phyloP scores from a whole-genome alignment of 2,797 vertebrate species.

The Yasuhikotakia modesta region DNA sequence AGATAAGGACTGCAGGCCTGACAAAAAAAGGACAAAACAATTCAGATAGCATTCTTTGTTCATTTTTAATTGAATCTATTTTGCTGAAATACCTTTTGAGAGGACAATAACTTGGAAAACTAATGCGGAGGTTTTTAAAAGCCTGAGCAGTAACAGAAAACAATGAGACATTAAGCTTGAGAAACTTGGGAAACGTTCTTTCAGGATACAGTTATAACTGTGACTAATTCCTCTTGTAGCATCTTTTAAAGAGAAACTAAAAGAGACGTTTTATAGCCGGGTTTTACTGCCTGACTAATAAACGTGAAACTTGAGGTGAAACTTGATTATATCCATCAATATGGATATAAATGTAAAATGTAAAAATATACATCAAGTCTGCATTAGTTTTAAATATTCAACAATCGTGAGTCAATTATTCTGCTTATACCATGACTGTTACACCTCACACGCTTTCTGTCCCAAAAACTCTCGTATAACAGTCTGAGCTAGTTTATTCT shows the following conservation, averaged over 20 bases:
- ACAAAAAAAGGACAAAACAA: constrained; percentile 65
- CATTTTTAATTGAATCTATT: constrained; percentile 61
- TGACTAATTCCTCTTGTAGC: constrained; percentile 21
- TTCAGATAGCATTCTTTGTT: constrained; percentile 60
- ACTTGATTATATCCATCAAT: constrained; percentile 80
- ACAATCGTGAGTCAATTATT: not conserved
- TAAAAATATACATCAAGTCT: not conserved
- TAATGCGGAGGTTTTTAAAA: constrained; percentile 61
- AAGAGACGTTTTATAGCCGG: constrained; percentile 69
- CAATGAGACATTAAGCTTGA: constrained; percentile 45
- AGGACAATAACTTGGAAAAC: constrained; percentile 61
- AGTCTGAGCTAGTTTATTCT: no score
- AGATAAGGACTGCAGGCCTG: constrained; percentile 53
- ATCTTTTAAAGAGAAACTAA: constrained; percentile 58
- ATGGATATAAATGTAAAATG: no score
- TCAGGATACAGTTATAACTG: constrained; percentile 49
- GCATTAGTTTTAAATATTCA: not conserved
- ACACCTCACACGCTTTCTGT: not conserved
- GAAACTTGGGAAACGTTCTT: constrained; percentile 46
- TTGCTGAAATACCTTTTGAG: constrained; percentile 49
- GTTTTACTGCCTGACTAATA: constrained; percentile 78
- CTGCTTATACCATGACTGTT: not conserved
- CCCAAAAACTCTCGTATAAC: constrained; percentile 57
- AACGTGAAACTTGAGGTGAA: constrained; percentile 73
- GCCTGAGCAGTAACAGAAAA: constrained; percentile 64